phyloP scores from a whole-genome alignment of 2,113 vertebrate species.

The Coreoperca whiteheadi region DNA sequence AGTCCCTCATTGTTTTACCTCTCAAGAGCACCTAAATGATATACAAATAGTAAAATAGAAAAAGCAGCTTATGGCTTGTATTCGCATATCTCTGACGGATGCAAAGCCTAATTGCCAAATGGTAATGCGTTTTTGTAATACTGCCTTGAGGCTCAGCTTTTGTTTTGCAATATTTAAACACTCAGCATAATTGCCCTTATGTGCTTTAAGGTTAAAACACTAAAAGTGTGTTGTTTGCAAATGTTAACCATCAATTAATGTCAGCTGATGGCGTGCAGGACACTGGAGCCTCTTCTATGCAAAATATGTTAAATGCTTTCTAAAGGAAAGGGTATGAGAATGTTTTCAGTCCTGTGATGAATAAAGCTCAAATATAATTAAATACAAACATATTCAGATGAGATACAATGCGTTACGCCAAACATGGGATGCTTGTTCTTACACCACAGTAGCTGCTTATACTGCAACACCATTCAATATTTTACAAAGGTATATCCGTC shows the following conservation, averaged over 20 bases:
- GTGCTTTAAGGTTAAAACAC: constrained; percentile 20
- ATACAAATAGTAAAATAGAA: constrained; percentile 52
- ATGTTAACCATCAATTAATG: constrained; percentile 26
- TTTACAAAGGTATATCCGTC: background rate
- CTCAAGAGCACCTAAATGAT: constrained; percentile 43
- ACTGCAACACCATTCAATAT: background rate
- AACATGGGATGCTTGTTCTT: background rate
- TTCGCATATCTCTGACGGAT: constrained; percentile 20
- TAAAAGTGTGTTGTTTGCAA: constrained; percentile 6
- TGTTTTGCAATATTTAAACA: constrained; percentile 14
- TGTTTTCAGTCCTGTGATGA: background rate
- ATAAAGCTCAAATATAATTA: background rate
- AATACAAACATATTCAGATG: background rate
- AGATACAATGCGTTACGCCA: background rate
- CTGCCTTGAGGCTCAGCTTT: background rate
- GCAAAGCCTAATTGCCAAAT: constrained; percentile 7
- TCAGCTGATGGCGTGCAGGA: background rate
- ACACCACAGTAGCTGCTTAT: background rate
- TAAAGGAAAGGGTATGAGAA: background rate
- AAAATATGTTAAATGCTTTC: background rate
- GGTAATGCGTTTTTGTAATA: constrained; percentile 19
- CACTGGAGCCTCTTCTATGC: background rate
- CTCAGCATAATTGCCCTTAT: constrained; percentile 6
- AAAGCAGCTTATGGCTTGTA: background rate
- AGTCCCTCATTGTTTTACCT: constrained; percentile 21